Evolutionary conservation across 2,888 invertebrate species (phyloP).

Genomic region (Epinotia nisella): DNA sequence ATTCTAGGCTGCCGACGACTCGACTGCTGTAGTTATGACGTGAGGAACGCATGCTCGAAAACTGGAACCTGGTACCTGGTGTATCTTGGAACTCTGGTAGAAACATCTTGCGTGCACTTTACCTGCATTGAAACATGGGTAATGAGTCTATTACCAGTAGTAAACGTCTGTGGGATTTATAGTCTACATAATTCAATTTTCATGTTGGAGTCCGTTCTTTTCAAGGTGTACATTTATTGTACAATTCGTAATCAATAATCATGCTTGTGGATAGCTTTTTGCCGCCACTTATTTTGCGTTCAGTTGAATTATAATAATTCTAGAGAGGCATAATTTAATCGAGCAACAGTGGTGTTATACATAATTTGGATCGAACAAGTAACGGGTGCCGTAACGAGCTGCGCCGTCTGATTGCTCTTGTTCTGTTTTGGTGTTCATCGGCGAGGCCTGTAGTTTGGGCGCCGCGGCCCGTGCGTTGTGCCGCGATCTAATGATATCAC

Average conservation of each 20-base stretch:
- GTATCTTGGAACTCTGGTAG: background rate
- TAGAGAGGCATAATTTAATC: slow-evolving; percentile 4
- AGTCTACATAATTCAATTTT: background rate
- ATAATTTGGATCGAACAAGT: slow-evolving; percentile 25
- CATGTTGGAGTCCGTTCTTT: background rate
- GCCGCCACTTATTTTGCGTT: background rate
- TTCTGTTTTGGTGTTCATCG: slow-evolving; percentile 35
- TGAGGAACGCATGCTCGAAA: background rate
- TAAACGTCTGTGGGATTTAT: background rate
- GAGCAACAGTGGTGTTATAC: slow-evolving; percentile 10
- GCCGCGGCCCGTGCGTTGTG: slow-evolving; percentile 14
- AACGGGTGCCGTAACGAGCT: slow-evolving; percentile 30
- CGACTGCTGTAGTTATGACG: background rate
- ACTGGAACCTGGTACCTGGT: no score
- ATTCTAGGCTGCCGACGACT: background rate
- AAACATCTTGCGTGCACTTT: background rate
- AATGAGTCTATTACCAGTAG: background rate
- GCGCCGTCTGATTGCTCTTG: slow-evolving; percentile 29
- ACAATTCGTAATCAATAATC: background rate
- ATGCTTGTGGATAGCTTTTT: background rate
- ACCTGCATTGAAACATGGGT: background rate
- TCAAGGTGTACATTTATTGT: background rate
- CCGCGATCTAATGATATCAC: slow-evolving; percentile 36
- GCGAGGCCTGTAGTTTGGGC: slow-evolving; percentile 31
- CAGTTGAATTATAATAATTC: background rate